Evolutionary conservation across 2,888 invertebrate genomes (phyloP), one percentile per base, ranked within the genome.

Genomic region (Daptonema setosum): DNA sequence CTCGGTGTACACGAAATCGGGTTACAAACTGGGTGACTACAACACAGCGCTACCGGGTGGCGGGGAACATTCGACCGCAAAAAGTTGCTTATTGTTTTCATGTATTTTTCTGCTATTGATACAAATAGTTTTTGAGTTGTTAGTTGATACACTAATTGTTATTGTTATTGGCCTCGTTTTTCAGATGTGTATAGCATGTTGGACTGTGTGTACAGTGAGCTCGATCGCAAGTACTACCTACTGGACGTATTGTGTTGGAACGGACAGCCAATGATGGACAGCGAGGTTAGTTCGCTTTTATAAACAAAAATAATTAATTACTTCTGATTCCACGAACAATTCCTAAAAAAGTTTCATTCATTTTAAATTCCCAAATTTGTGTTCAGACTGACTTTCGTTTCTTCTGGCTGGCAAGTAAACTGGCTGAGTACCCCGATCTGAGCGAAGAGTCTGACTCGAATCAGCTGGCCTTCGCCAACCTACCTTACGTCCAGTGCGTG

Each of bases 241-340:
- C 71, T 93, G 56, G 93, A 95, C 71, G 75, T 87, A 1, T 72
- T 88, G 61, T 80, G 80, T 30, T 88, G 87, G 87, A 81, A 81
- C 66, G 78, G 77, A 60, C 11, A 43, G 8, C 25, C 28, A 11
- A 11, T 52, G 26, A 3, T n/a, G n/a, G 53, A 59, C 28, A 8
- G 24, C 14, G 28, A 45, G 52, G 45, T 55, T 35, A 14, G 52
- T 14, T 30, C 11, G 45, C 22, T 5, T n/a, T 45, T 5, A 22
- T 22, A 22, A n/a, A 45, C 3, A n/a, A 45, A 45, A 3, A n/a
- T 22, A 45, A 8, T 35, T 8, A 11, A 35, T 35, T 35, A 11
- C 35, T 11, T 35, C n/a, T n/a, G n/a, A n/a, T n/a, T n/a, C n/a
- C n/a, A n/a, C n/a, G n/a, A n/a, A n/a, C n/a, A n/a, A n/a, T n/a